phyloP scores from a whole-genome alignment of 2,113 vertebrate genomes.

The Albula goreensis region DNA sequence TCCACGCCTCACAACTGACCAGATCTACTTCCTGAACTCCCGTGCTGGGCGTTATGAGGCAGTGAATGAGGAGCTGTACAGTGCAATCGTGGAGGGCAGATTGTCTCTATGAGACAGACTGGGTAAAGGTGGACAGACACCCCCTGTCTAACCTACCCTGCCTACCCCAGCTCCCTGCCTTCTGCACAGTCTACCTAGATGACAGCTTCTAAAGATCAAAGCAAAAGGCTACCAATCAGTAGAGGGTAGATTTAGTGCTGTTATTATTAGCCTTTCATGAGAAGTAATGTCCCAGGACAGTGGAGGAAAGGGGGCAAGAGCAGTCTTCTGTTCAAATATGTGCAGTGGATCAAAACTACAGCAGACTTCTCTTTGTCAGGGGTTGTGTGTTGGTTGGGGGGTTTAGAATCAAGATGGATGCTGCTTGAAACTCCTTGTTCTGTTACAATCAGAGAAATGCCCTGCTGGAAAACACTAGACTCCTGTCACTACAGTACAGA shows the following conservation, averaged over 20 bases:
- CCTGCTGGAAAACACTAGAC: too few species aligned
- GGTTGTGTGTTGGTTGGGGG: too few species aligned
- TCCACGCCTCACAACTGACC: conserved; percentile 68
- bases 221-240: background rate
- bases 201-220: background rate
- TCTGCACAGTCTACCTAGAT: background rate
- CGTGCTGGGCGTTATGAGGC: conserved; percentile 71
- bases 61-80: conserved; percentile 68
- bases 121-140: background rate
- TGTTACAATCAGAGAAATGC: too few species aligned
- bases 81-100: conserved; percentile 66
- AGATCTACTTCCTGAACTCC: conserved; percentile 78
- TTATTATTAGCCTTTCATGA: background rate
- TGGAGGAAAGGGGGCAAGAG: background rate
- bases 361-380: too few species aligned
- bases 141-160: background rate
- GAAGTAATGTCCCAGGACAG: background rate
- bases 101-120: conserved; percentile 60
- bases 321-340: too few species aligned
- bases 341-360: too few species aligned
- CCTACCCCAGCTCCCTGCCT: background rate
- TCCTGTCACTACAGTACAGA: too few species aligned
- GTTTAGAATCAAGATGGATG: too few species aligned
- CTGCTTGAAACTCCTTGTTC: too few species aligned
- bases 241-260: background rate